Base-by-base conservation (phyloP, 2,797 vertebrate genomes). In the Huso huso region DNA sequence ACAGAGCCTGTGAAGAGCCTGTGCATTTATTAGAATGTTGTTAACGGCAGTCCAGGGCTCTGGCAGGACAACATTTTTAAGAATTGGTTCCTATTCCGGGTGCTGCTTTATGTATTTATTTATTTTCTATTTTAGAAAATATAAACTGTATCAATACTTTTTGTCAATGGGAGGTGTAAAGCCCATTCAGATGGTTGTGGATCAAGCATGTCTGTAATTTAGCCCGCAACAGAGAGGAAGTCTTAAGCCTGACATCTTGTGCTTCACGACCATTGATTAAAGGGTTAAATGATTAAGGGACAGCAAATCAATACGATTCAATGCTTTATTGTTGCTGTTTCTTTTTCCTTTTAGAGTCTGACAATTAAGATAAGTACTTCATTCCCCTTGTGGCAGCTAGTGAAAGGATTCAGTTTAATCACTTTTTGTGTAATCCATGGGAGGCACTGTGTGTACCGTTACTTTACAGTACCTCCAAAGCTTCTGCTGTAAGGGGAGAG, bases 221-320 rank as follows among this genome's bases (percentile, higher is more conserved):
- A 7, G 12, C 55, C 55, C 8, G 10, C 55, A 58, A 13, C 12
- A 6, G 13, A 58, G 8, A 58, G 55, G 55, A 58, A 10, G 11
- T 58, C 55, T 58, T 10, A 13, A 7, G 13, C 6, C 12, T 10
- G 55, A n/a, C 55, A n/a, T 13, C 12, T 6, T 58, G 55, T 6
- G 11, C 13, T 58, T 58, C 55, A 62, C 18, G 9, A 18, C 13
- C 37, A 48, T 6, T 62, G 61, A 62, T 62, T 62, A 62, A 62
- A n/a, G 8, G 18, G 10, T 62, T 62, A 23, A 23, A 62, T 62
- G 61, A 18, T 48, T 62, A 62, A 62, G 37, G 18, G 61, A 10
- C 61, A 62, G 61, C 15, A 62, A 62, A 62, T 62, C 61, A 37
- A 7, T 62, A 62, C 13, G 15, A n/a, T 60, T 60, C 58, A 60